phyloP scores from a whole-genome alignment of 2,888 invertebrate genomes.

The Apotomis capreana region DNA sequence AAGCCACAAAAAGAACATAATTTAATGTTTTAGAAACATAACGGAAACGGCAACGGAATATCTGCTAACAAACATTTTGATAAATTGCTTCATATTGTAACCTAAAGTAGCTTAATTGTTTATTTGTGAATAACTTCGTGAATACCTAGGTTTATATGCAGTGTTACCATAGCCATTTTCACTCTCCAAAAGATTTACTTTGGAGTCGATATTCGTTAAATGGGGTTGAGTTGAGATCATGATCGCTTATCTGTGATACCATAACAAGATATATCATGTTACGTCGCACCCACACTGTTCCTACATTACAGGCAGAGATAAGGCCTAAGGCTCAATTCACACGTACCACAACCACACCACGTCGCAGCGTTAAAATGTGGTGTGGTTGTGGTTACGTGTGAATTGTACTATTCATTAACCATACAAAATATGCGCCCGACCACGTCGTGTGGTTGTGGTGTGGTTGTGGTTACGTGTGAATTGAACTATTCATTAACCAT shows the following conservation, averaged over 20 bases:
- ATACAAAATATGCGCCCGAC: no score
- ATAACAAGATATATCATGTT: slow-evolving; percentile 44
- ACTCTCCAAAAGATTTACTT: not conserved
- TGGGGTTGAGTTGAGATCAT: slow-evolving; percentile 9
- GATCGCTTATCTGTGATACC: slow-evolving; percentile 38
- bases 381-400: no score
- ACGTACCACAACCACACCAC: no score
- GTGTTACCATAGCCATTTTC: not conserved
- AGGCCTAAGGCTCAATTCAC: slow-evolving; percentile 42
- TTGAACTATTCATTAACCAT: no score
- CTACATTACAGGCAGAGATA: slow-evolving; percentile 40
- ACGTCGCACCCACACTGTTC: slow-evolving; percentile 38
- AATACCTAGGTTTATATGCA: not conserved
- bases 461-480: no score
- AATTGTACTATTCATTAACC: no score
- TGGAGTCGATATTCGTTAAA: not conserved
- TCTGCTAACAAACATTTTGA: not conserved
- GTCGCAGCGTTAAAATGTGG: no score
- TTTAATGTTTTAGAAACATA: not conserved
- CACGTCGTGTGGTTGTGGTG: no score
- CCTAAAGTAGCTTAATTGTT: no score
- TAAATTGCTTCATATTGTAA: not conserved
- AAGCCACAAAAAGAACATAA: slow-evolving; percentile 1
- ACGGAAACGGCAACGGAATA: not conserved
- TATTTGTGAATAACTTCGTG: no score